Conservation (phyloP, 2,797 vertebrate genomes). For the Poecilia wingei region DNA sequence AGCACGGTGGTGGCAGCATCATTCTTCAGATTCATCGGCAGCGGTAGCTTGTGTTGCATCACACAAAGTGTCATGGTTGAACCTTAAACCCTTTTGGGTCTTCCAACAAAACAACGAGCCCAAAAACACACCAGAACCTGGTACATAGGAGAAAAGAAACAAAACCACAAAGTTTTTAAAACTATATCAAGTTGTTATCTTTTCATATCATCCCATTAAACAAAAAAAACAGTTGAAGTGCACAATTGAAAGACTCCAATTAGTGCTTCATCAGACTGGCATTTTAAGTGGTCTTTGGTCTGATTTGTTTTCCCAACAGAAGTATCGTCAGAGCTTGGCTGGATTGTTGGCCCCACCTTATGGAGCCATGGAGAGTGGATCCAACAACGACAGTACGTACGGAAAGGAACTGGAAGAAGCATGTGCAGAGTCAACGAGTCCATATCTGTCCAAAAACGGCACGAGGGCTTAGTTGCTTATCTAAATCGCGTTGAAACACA, state of each 20-base stretch:
- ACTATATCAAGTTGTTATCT: background rate
- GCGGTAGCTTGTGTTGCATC: background rate
- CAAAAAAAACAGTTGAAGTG: background rate
- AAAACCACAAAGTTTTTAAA: background rate
- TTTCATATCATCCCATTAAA: too few species aligned
- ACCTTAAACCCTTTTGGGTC: background rate
- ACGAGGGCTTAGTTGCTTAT: background rate
- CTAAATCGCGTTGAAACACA: background rate
- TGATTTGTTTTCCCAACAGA: slow-evolving; percentile 74
- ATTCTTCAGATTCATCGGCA: too few species aligned
- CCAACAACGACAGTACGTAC: slow-evolving; percentile 93
- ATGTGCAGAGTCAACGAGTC: background rate
- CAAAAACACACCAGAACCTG: background rate
- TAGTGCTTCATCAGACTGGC: background rate
- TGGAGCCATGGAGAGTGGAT: slow-evolving; percentile 95
- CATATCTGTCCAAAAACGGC: background rate
- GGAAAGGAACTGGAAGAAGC: background rate
- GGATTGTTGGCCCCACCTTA: slow-evolving; percentile 95
- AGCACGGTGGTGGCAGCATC: background rate
- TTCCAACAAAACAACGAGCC: background rate
- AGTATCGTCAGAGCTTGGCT: slow-evolving; percentile 95
- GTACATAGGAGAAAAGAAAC: too few species aligned
- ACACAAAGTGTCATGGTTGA: background rate
- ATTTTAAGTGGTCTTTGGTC: background rate
- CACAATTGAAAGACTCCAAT: background rate